A percentile compares a stretch with the other conserved stretches of the same genome.
Evolutionary conservation across 2,113 vertebrate genomes (phyloP).

Genomic region (Pedionomus torquatus): DNA sequence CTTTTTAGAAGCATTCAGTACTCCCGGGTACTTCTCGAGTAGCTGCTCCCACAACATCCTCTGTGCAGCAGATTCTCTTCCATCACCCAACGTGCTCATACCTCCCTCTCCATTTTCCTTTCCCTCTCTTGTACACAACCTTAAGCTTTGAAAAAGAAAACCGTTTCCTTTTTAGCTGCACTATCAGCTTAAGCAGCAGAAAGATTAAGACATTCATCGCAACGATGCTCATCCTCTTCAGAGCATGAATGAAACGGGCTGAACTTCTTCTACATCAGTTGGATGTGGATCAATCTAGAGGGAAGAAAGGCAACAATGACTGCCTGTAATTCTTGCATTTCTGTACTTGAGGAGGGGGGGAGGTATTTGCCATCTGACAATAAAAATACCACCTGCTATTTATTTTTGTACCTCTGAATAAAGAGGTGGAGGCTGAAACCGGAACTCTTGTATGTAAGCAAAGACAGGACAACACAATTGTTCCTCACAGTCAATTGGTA

Average conservation of each 20-base stretch:
- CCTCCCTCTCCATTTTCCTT: slow-evolving; percentile 3
- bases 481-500: slow-evolving; percentile 64
- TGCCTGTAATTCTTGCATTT: neutral
- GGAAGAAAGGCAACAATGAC: slow-evolving; percentile 24
- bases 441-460: slow-evolving; percentile 82
- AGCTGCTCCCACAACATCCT: neutral
- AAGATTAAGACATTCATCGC: slow-evolving; percentile 38
- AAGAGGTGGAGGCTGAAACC: slow-evolving; percentile 84
- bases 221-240: slow-evolving; percentile 54
- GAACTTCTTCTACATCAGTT: slow-evolving; percentile 63
- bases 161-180: slow-evolving; percentile 30
- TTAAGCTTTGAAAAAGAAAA: neutral
- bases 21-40: neutral
- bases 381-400: slow-evolving; percentile 24
- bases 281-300: slow-evolving; percentile 80
- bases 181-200: slow-evolving; percentile 37
- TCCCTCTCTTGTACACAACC: neutral
- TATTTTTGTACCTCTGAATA: slow-evolving; percentile 82
- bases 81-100: neutral
- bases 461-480: slow-evolving; percentile 74
- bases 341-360: neutral
- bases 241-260: slow-evolving; percentile 69
- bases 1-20: neutral
- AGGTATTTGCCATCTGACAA: neutral
- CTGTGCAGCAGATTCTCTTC: neutral